These are phyloP conservation scores for Anas flavirostris DNA, from an alignment of 2,797 vertebrate species.

Conservation along the genomic window DNA sequence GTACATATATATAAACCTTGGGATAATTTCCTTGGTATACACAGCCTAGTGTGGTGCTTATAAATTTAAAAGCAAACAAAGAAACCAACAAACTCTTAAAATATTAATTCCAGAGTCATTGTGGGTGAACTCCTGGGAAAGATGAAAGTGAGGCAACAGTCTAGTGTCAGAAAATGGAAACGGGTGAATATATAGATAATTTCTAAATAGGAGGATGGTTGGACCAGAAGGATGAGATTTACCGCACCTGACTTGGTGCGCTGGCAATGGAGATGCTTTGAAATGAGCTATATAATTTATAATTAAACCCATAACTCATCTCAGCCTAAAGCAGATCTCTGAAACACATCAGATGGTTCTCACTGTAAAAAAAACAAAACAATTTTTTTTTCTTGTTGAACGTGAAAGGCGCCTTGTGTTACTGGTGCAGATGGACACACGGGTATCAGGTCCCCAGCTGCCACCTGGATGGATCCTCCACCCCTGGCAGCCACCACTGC, in stretches of 20 bases:
- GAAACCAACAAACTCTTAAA: background rate
- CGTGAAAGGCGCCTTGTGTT: background rate
- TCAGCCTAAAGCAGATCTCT: background rate
- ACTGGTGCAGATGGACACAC: accelerated
- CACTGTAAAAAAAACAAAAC: background rate
- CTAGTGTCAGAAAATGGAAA: background rate
- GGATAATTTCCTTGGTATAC: background rate
- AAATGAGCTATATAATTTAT: background rate
- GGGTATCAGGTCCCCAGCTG: background rate
- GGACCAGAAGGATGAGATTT: background rate
- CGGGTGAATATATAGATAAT: background rate
- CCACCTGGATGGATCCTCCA: background rate
- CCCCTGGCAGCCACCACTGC: too few relatives aligned
- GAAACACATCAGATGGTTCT: background rate
- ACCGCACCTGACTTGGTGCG: background rate
- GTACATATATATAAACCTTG: background rate
- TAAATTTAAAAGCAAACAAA: background rate
- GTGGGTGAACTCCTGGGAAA: background rate
- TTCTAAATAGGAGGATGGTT: background rate
- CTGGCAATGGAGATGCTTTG: background rate
- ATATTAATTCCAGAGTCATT: background rate
- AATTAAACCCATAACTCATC: background rate
- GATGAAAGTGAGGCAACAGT: background rate
- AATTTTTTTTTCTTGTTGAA: background rate
- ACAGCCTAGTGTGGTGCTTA: background rate